Base-by-base conservation (phyloP, 2,888 invertebrate species). In the Coelopa pilipes region DNA sequence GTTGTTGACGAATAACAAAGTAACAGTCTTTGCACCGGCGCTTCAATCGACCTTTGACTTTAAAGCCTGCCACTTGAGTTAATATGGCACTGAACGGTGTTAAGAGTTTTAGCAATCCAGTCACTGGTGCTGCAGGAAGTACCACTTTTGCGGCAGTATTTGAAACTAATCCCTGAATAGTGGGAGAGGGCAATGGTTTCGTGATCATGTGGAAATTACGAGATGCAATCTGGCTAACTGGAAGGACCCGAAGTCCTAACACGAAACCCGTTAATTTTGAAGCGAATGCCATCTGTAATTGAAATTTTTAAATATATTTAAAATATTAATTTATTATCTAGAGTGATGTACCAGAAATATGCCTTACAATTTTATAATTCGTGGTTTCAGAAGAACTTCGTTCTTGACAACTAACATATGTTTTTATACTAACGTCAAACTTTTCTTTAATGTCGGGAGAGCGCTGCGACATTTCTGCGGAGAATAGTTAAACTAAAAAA, bases 11-110 rank as follows among this genome's bases (percentile, higher is more conserved):
- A 60, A 90, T 88, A 13, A 94, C 92, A 81, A 93, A 90, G 81
- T 92, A 93, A 83, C 96, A 96, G 81, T 93, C 92, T 85, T 92
- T 92, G 83, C 96, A 96, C 57, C 96, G 91, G 72, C 91, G 89
- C 74, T 89, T 90, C 47, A 94, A 88, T 17, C 85, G 85, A 7
- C 93, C 93, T 82, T 91, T 93, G 5, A 93, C 90, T 89, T 96
- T 96, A 81, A 95, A 90, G 3, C 92, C 92, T 74, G 91, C 90
- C 1, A 83, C 82, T 78, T 87, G 87, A 73, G 83, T 87, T 7
- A 88, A 50, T 1, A 85, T 74, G 0, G 86, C 81, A 21, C 81
- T 79, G 15, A 79, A 65, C 1, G 88, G 87, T 1, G 77, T 47
- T 12, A 87, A 70, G 0, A 86, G 75, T 24, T 76, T 76, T 49